Evolutionary conservation across 2,797 vertebrate genomes (phyloP).

Genomic region (Pangasius larnaudii): DNA sequence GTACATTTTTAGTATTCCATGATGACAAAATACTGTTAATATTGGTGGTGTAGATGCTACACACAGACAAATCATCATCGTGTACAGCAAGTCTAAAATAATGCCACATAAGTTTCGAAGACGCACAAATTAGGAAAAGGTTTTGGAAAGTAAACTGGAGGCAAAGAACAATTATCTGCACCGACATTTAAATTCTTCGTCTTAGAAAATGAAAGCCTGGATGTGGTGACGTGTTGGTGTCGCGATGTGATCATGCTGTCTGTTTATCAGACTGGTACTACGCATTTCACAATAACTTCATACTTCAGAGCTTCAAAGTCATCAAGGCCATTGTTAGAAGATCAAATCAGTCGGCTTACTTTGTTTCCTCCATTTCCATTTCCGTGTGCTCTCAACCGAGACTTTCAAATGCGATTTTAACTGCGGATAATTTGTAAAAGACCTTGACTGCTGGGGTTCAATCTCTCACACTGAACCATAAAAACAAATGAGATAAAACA

Average conservation of each 20-base stretch:
- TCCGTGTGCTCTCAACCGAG: not conserved
- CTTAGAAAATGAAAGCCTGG: not conserved
- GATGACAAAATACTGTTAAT: too few relatives aligned
- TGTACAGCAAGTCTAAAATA: not conserved
- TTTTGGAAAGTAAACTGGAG: not conserved
- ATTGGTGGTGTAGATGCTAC: too few relatives aligned
- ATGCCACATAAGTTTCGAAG: not conserved
- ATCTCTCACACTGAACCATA: slow-evolving; percentile 2
- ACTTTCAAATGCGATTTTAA: slow-evolving; percentile 18
- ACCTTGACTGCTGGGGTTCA: not conserved
- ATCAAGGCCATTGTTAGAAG: not conserved
- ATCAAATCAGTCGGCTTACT: not conserved
- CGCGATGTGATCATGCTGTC: not conserved
- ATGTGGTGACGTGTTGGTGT: not conserved
- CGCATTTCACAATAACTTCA: not conserved
- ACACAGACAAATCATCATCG: not conserved
- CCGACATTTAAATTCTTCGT: not conserved
- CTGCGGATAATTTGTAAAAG: not conserved
- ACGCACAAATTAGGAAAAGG: not conserved
- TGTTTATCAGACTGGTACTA: not conserved
- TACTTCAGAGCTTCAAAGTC: not conserved
- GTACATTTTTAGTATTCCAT: too few relatives aligned
- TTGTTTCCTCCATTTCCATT: not conserved
- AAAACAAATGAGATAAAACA: not conserved
- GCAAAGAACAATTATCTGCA: not conserved